Conservation (phyloP, 2,888 invertebrate species). For the Xestia ashworthii region DNA sequence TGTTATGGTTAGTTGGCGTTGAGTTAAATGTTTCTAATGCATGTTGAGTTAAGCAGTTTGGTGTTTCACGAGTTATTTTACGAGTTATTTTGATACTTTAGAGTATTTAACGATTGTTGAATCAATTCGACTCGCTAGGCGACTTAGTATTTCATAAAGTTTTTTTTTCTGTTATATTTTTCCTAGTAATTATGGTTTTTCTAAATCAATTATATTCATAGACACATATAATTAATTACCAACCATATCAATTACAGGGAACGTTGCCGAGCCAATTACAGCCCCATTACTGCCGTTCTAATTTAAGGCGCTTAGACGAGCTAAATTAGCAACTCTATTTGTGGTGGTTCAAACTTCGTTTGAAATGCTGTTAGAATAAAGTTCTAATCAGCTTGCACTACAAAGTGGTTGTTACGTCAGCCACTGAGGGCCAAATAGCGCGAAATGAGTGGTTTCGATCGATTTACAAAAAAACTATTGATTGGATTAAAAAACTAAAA, state of each 20-base stretch:
- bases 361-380: no score
- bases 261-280: conserved; percentile 26
- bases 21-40: conserved; percentile 50
- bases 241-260: conserved; percentile 30
- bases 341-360: no score
- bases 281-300: conserved; percentile 22
- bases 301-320: no score
- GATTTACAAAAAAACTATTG: no score
- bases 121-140: neutral
- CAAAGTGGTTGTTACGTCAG: no score
- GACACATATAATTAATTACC: conserved; percentile 23
- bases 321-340: no score
- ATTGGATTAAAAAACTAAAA: no score
- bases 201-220: conserved; percentile 17
- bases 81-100: neutral
- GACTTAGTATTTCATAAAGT: no score
- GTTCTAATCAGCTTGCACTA: no score
- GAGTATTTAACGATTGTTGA: neutral
- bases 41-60: conserved; percentile 12
- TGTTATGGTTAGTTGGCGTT: conserved; percentile 38
- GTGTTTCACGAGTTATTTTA: neutral
- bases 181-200: neutral
- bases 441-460: no score
- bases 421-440: no score
- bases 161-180: neutral